Conservation (phyloP, 2,797 vertebrate species). For the Tympanoctomys barrerae region DNA sequence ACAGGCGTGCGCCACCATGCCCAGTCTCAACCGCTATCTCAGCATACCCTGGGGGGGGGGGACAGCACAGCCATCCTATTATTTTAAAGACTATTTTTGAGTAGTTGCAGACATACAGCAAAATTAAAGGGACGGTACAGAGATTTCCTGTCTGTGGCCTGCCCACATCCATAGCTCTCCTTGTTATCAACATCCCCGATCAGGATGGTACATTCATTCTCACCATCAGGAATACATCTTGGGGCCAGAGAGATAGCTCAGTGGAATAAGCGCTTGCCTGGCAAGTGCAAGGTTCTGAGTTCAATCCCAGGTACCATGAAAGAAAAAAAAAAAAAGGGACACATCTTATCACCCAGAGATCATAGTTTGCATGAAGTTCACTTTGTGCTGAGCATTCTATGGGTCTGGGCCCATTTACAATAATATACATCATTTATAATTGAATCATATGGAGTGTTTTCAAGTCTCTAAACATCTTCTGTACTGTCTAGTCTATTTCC, state of each 20-base stretch:
- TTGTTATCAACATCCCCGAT: not conserved
- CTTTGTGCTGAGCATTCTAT: not conserved
- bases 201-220: not conserved
- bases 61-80: no score
- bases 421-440: not conserved
- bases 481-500: not conserved
- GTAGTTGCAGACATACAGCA: not conserved
- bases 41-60: no score
- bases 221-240: no score
- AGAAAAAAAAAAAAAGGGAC: no score
- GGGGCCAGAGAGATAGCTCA: no score
- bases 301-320: no score
- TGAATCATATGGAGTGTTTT: not conserved
- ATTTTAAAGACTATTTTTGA: not conserved
- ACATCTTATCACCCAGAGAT: not conserved
- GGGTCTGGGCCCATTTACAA: not conserved
- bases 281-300: no score
- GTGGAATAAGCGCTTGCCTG: no score
- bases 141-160: not conserved
- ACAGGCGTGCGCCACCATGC: no score
- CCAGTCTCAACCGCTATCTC: no score
- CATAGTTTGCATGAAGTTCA: not conserved
- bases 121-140: not conserved
- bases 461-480: not conserved
- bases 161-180: not conserved